A percentile compares a stretch with the other conserved stretches of the same genome.
These are phyloP conservation scores for Alcis repandata DNA, from an alignment of 2,888 invertebrate genomes.

Conservation along the genomic window DNA sequence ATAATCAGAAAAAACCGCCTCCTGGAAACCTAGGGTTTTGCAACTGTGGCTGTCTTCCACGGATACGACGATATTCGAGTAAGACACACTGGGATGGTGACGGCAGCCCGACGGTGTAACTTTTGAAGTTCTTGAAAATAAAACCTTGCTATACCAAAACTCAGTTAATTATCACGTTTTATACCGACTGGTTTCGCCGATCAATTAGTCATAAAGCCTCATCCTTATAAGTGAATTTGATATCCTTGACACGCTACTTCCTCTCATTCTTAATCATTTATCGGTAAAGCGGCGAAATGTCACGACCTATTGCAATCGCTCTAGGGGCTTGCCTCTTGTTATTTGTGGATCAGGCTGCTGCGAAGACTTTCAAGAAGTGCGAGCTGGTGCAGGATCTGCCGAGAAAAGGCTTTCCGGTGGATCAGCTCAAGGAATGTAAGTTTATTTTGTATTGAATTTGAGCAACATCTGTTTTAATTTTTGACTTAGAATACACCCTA, in stretches of 20 bases:
- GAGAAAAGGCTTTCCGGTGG: slow-evolving; percentile 61
- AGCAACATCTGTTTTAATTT: too few relatives aligned
- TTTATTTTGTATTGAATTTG: slow-evolving; percentile 11
- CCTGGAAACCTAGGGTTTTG: too few relatives aligned
- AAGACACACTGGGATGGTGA: not conserved
- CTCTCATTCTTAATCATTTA: slow-evolving; percentile 48
- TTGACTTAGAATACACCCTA: too few relatives aligned
- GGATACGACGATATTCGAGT: too few relatives aligned
- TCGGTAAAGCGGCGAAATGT: slow-evolving; percentile 51
- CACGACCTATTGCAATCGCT: slow-evolving; percentile 45
- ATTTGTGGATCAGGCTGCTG: slow-evolving; percentile 39
- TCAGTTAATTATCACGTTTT: slow-evolving; percentile 31
- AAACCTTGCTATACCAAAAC: slow-evolving; percentile 29
- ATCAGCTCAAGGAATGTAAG: slow-evolving; percentile 66
- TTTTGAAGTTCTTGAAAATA: slow-evolving; percentile 4
- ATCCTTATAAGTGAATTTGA: slow-evolving; percentile 47
- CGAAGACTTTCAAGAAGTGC: slow-evolving; percentile 58
- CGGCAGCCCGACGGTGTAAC: not conserved
- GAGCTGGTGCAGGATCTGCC: slow-evolving; percentile 59
- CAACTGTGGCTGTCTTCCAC: too few relatives aligned
- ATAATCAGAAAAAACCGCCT: too few relatives aligned
- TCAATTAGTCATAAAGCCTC: slow-evolving; percentile 52
- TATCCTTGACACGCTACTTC: slow-evolving; percentile 58
- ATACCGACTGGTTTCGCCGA: slow-evolving; percentile 54
- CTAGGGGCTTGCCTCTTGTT: slow-evolving; percentile 40